A percentile compares a stretch with the other conserved stretches of the same genome.
Conservation (phyloP, 2,797 vertebrate species). For the Dallia pectoralis region DNA sequence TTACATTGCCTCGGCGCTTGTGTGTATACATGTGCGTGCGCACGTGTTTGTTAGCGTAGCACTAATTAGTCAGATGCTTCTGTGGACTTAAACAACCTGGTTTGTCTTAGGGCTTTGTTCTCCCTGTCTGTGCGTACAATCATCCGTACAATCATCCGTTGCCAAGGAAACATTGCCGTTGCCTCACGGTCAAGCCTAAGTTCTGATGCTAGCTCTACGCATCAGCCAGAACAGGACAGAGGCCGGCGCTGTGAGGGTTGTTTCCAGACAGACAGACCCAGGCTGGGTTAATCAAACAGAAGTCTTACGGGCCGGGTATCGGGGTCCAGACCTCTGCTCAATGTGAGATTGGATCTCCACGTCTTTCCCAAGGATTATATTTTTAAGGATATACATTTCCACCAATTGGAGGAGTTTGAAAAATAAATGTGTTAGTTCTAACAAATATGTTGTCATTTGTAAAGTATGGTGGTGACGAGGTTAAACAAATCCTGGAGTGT, state of each 20-base stretch:
- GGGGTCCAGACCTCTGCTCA: neutral
- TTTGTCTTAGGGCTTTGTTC: neutral
- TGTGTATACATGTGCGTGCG: constrained; percentile 15
- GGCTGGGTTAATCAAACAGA: constrained; percentile 25
- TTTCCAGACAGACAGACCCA: constrained; percentile 48
- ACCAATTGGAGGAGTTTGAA: neutral
- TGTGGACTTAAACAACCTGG: neutral
- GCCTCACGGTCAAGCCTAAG: constrained; percentile 23
- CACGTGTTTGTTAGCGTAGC: constrained; percentile 29
- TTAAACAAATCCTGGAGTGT: no score
- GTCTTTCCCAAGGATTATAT: neutral
- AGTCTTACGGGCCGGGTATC: neutral
- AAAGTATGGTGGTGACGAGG: no score
- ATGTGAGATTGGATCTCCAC: neutral
- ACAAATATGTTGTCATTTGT: no score
- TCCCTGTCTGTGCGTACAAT: neutral
- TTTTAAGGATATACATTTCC: neutral
- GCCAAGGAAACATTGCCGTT: constrained; percentile 31
- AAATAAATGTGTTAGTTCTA: neutral
- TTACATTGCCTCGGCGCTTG: neutral
- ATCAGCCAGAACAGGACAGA: constrained; percentile 27
- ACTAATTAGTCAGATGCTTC: constrained; percentile 62
- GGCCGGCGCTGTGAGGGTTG: constrained; percentile 8
- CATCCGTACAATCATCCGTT: neutral
- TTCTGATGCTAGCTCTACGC: neutral